Conservation (phyloP, 2,113 vertebrate genomes). For the Festucalex cinctus region DNA sequence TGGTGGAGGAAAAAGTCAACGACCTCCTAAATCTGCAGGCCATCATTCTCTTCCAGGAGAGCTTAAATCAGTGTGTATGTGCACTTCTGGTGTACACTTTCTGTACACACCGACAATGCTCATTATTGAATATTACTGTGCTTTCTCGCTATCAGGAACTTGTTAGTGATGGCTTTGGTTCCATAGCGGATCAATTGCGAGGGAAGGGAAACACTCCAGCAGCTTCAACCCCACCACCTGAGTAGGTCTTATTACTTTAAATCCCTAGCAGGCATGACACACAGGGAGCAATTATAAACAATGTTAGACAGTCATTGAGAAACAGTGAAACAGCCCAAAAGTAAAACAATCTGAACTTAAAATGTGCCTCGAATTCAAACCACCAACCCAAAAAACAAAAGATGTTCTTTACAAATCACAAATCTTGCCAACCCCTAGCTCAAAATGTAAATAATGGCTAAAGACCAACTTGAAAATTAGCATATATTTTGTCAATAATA, state of each 20-base stretch:
- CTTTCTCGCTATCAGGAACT: slow-evolving; percentile 13
- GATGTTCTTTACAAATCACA: too few relatives aligned
- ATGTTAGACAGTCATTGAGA: background rate
- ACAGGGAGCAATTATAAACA: background rate
- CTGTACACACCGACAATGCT: background rate
- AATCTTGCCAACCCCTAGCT: too few relatives aligned
- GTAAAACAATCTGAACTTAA: background rate
- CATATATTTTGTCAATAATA: background rate
- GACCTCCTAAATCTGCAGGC: slow-evolving; percentile 56
- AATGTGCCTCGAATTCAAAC: background rate
- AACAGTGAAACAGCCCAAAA: background rate
- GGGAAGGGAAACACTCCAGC: slow-evolving; percentile 12
- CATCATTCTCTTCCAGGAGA: slow-evolving; percentile 55
- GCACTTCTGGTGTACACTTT: background rate
- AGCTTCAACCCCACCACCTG: slow-evolving; percentile 1
- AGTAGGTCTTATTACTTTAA: slow-evolving; percentile 6
- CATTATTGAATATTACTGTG: background rate
- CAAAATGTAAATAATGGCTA: too few relatives aligned
- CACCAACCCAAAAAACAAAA: background rate
- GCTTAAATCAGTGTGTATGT: slow-evolving; percentile 17
- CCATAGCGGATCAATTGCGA: slow-evolving; percentile 34
- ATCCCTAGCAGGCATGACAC: background rate
- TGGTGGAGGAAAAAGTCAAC: slow-evolving; percentile 70
- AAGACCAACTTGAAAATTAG: background rate
- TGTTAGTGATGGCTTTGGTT: slow-evolving; percentile 3